Conservation (phyloP, 2,797 vertebrate species). For the Phyllotis vaccarum region DNA sequence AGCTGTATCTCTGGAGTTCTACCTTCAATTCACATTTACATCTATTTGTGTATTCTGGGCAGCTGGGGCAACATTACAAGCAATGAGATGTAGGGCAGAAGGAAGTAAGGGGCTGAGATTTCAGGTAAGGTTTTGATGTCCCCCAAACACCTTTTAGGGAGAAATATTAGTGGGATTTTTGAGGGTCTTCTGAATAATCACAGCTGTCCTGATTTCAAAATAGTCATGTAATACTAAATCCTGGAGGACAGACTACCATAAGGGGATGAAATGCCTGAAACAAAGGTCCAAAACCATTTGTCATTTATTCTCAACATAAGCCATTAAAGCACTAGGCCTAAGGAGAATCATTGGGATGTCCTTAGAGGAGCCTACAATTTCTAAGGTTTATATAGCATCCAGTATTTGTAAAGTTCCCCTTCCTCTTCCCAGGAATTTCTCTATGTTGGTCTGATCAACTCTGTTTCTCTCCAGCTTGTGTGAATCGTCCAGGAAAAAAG, state of each 20-base stretch:
- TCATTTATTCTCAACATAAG: not conserved
- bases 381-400: not conserved
- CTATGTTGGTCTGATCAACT: no score
- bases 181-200: not conserved
- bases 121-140: not conserved
- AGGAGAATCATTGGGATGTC: not conserved
- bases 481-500: constrained; percentile 9
- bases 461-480: not conserved
- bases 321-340: not conserved
- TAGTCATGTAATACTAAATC: not conserved
- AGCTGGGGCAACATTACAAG: not conserved
- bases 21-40: not conserved
- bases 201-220: not conserved
- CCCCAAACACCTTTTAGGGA: not conserved
- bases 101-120: no score
- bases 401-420: not conserved
- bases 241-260: not conserved
- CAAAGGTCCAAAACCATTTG: not conserved
- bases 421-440: not conserved
- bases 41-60: not conserved
- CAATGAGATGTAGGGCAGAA: not conserved
- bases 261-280: not conserved
- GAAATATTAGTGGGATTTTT: not conserved
- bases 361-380: not conserved
- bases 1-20: not conserved